Evolutionary conservation across 2,888 invertebrate species (phyloP).

Genomic region (Alitta virens): DNA sequence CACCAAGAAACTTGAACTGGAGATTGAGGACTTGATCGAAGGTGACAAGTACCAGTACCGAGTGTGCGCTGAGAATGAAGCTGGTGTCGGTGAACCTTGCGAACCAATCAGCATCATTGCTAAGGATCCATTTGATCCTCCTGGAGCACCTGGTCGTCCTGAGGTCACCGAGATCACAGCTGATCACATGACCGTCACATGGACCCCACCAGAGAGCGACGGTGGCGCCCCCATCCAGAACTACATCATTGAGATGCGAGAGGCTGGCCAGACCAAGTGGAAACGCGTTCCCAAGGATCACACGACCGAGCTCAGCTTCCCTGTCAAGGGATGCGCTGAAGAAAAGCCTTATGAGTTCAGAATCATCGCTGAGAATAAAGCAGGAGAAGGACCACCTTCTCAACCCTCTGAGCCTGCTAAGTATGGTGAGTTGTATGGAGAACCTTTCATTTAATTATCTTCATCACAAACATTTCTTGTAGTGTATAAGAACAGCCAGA

Average conservation of each 20-base stretch:
- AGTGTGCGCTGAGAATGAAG: conserved; percentile 52
- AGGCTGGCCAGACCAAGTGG: conserved; percentile 38
- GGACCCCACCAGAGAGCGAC: conserved; percentile 50
- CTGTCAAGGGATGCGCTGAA: conserved; percentile 49
- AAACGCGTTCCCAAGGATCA: conserved; percentile 34
- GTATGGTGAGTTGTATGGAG: conserved; percentile 23
- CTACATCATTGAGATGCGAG: conserved; percentile 51
- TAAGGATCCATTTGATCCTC: conserved; percentile 49
- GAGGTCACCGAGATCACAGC: conserved; percentile 49
- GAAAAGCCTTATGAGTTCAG: conserved; percentile 87
- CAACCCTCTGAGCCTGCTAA: conserved; percentile 14
- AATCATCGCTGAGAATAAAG: conserved; percentile 85
- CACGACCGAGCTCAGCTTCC: conserved; percentile 25
- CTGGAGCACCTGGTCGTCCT: conserved; percentile 45
- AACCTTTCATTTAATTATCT: too few relatives aligned
- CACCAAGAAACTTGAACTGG: conserved; percentile 54
- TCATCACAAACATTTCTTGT: too few relatives aligned
- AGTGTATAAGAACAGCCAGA: too few relatives aligned
- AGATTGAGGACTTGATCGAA: conserved; percentile 47
- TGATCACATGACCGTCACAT: conserved; percentile 47
- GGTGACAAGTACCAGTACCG: conserved; percentile 51
- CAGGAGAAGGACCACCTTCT: conserved; percentile 71
- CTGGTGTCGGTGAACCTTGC: conserved; percentile 51
- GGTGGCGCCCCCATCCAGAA: conserved; percentile 51
- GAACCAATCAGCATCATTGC: conserved; percentile 35